Base-by-base conservation (phyloP, 2,888 invertebrate species). In the Gymnosoma rotundatum region DNA sequence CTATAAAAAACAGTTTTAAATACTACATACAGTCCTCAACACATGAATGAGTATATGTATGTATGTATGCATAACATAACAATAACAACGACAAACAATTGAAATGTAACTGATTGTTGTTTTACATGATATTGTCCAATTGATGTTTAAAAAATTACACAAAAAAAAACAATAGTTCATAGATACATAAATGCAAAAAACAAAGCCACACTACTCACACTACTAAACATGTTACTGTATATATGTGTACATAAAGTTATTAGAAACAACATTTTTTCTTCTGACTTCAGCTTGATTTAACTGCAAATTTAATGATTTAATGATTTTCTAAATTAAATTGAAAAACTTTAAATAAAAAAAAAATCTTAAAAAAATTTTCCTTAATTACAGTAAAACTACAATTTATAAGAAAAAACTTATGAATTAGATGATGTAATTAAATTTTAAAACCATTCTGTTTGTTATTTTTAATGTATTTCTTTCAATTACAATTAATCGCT, bases 31-130 rank as follows among this genome's bases (percentile, higher is more conserved):
- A 9, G 1, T 18, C 8, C 20, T 1, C 50, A 18, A n/a, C 10
- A 52, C 6, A 52, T 7, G 2, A 2, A 52, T 52, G 18, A 20
- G 20, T 12, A 12, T 8, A 42, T 12, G 12, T 12, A 42, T 42
- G 12, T 12, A 42, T 42, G 12, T 4, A 10, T 60, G 10, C 14
- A 42, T 25, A 18, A 14, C 38, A 32, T 32, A 18, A 58, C 48
- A 52, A 64, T 56, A 32, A 60, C 50, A 64, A 66, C 48, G n/a
- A 21, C 74, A 67, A 79, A 73, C 66, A 74, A 61, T 61, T 67
- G 58, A 70, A 75, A 82, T 76, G 20, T 69, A 74, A 73, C 25
- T 67, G 83, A 9, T 67, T 63, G 38, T 67, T 83, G 70, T 52
- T 74, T 66, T 20, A 42, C 20, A 58, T 58, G 52, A 38, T 18